Base-by-base conservation (phyloP, 2,888 invertebrate species). In the Hirtodrosophila histrioides region DNA sequence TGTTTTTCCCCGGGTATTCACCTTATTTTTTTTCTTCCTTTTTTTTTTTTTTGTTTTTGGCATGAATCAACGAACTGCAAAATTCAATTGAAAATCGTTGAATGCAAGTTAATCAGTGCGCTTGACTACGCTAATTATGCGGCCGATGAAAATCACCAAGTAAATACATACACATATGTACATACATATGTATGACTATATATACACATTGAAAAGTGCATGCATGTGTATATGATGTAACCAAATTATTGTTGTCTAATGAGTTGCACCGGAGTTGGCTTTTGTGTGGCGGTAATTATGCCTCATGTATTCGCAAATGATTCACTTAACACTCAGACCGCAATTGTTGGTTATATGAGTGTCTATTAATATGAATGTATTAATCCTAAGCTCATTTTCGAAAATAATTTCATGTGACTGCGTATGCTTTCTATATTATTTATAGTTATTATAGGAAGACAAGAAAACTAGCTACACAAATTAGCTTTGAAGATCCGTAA, bases 31-130 rank as follows among this genome's bases (percentile, higher is more conserved):
- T 67, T 46, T 50, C 41, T 44, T 57, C 17, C 2, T 50, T 67
- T 69, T 72, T 83, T 78, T 66, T 53, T 44, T 57, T 2, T 17
- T 50, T 67, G 68, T 72, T 83, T 78, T 66, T 53, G 66, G 65
- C 60, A 74, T 73, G 78, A 83, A 81, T 80, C 78, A 83, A 77
- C 83, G 78, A 88, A 80, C 85, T 83, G 88, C 70, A 68, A 84
- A 88, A 88, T 88, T 88, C 88, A 84, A 88, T 84, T 88, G 87
- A 85, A 88, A 88, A 88, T 75, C 75, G 82, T 64, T 84, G 88
- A 84, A 84, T 84, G 88, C 88, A 81, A 83, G 88, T 84, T 88
- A 84, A 84, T 88, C 88, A 84, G 87, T 88, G 78, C 84, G 84
- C 84, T 84, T 87, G 82, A 87, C 72, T 88, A 84, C 88, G 87